Percentiles rank a stretch among this genome's conserved stretches.
These are phyloP conservation scores for Leptatherina wallacei DNA, from an alignment of 2,797 vertebrate genomes.

Conservation along the genomic window DNA sequence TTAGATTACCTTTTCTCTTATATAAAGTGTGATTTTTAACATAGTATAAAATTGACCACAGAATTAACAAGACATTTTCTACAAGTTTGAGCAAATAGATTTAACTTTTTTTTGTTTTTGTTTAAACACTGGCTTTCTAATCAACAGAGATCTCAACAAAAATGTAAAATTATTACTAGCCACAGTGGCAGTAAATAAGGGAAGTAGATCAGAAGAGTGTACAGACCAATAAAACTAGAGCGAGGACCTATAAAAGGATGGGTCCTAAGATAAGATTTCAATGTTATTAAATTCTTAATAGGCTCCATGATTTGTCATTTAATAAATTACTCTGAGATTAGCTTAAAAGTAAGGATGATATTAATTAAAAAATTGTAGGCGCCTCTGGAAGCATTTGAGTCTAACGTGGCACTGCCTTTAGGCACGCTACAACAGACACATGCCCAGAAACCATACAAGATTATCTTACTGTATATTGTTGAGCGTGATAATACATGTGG, in stretches of 20 bases:
- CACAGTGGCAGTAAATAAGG: slow-evolving; percentile 6
- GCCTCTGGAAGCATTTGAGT: neutral
- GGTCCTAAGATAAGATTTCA: slow-evolving; percentile 12
- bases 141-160: slow-evolving; percentile 6
- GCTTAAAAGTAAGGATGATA: neutral
- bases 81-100: too few species aligned
- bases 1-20: neutral
- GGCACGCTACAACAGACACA: neutral
- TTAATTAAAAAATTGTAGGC: neutral
- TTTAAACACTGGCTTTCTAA: neutral
- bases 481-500: slow-evolving; percentile 30
- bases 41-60: neutral
- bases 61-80: neutral
- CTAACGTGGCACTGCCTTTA: neutral
- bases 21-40: too few species aligned
- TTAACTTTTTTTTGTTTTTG: too few species aligned
- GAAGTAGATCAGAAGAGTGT: slow-evolving; percentile 1
- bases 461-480: neutral
- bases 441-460: neutral
- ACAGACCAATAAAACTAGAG: slow-evolving; percentile 12
- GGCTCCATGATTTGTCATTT: slow-evolving; percentile 4
- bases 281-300: slow-evolving; percentile 31
- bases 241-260: slow-evolving; percentile 3
- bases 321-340: slow-evolving; percentile 10
- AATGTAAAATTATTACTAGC: neutral